Evolutionary conservation across 2,113 vertebrate species (phyloP).

Genomic region (Pampusana beccarii): DNA sequence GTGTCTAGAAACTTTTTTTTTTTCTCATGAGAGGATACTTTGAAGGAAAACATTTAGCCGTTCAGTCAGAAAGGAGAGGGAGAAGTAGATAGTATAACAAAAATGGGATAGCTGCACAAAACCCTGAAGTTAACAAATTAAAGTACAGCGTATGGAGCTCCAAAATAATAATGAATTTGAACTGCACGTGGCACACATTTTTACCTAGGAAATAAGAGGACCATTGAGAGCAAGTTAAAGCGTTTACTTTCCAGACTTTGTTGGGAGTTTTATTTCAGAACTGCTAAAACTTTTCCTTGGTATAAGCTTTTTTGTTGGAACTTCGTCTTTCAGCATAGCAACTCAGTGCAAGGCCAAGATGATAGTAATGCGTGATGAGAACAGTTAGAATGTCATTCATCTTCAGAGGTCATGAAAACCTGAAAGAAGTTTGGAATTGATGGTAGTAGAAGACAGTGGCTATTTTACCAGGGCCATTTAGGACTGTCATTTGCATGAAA

Average conservation of each 20-base stretch:
- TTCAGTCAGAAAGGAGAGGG: background rate
- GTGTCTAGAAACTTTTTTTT: background rate
- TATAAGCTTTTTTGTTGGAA: background rate
- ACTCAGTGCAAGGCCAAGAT: background rate
- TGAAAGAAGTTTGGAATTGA: conserved; percentile 10
- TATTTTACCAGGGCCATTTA: conserved; percentile 43
- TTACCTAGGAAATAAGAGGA: background rate
- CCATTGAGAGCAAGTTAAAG: background rate
- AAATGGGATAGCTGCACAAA: background rate
- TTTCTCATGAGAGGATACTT: background rate
- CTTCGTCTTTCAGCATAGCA: background rate
- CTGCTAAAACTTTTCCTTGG: background rate
- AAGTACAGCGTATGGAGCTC: background rate
- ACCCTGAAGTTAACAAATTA: background rate
- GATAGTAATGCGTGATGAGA: background rate
- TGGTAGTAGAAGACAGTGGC: conserved; percentile 14
- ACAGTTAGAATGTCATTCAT: background rate
- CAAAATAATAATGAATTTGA: background rate
- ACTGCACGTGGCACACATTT: background rate
- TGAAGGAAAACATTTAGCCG: background rate
- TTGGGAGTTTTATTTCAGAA: background rate
- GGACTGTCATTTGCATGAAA: conserved; percentile 57
- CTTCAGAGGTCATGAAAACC: background rate
- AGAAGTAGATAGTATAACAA: background rate
- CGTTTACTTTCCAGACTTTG: background rate